Conservation (phyloP, 2,797 vertebrate genomes). For the Enteromius anoplus region DNA sequence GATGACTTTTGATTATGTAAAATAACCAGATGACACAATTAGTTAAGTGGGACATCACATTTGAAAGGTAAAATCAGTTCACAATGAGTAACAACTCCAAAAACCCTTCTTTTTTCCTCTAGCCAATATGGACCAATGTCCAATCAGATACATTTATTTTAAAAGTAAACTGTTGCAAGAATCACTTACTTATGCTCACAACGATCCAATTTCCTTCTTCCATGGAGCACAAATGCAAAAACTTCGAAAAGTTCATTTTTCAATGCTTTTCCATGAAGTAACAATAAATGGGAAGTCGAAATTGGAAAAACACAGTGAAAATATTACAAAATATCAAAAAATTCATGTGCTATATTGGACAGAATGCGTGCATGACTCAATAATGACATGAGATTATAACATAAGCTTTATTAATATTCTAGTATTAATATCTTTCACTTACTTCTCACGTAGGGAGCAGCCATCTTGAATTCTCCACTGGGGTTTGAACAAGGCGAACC, state of each 20-base stretch:
- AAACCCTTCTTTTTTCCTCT: neutral
- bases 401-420: neutral
- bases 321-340: neutral
- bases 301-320: neutral
- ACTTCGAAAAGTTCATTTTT: neutral
- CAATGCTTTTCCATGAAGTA: neutral
- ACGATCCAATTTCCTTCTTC: neutral
- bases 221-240: neutral
- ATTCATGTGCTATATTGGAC: neutral
- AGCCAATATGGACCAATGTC: neutral
- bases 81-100: neutral
- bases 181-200: neutral
- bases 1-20: constrained; percentile 31
- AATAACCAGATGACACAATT: constrained; percentile 31
- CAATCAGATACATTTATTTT: neutral
- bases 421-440: neutral
- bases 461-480: neutral
- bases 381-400: neutral
- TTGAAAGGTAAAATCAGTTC: neutral
- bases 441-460: neutral
- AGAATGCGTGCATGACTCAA: neutral
- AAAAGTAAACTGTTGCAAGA: neutral
- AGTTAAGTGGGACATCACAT: constrained; percentile 9
- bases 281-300: neutral
- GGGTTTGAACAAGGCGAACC: neutral